phyloP scores from a whole-genome alignment of 35 echinoderm and acorn worm genomes.

The Amphiura filiformis region DNA sequence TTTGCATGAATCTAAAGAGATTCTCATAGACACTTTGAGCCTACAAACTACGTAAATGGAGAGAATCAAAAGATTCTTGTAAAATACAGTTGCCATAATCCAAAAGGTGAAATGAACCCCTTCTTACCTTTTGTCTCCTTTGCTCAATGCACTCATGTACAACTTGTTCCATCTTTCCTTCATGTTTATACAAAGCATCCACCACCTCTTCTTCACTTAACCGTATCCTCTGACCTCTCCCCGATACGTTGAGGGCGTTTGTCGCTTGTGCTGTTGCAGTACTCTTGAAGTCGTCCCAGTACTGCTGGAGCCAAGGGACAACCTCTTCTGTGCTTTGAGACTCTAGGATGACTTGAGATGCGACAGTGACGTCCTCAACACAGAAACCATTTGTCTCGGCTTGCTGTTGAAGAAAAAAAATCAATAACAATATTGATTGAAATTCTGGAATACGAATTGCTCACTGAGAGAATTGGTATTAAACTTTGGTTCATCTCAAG shows the following conservation, averaged over 20 bases:
- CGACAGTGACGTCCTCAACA: background rate
- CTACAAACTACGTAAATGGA: background rate
- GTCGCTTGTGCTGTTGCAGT: background rate
- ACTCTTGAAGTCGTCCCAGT: constrained; percentile 17
- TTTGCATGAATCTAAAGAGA: too few relatives aligned
- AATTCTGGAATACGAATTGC: too few relatives aligned
- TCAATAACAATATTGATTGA: too few relatives aligned
- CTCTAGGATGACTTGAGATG: background rate
- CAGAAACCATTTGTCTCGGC: background rate
- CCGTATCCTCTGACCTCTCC: background rate
- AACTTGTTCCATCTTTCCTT: constrained; percentile 34
- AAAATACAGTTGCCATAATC: too few relatives aligned
- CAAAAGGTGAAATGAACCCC: too few relatives aligned
- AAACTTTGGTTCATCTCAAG: too few relatives aligned
- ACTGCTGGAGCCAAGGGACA: constrained; percentile 14
- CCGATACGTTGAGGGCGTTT: background rate
- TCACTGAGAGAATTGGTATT: too few relatives aligned
- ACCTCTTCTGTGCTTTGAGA: background rate
- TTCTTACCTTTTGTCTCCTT: constrained; percentile 24
- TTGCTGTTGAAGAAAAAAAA: background rate
- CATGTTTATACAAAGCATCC: constrained; percentile 11
- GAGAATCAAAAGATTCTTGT: too few relatives aligned
- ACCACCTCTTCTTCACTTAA: constrained; percentile 29
- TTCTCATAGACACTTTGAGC: background rate
- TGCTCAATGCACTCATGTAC: constrained; percentile 49